These are phyloP conservation scores for Drosophila limbata DNA, from an alignment of 2,888 invertebrate species.

Conservation along the genomic window DNA sequence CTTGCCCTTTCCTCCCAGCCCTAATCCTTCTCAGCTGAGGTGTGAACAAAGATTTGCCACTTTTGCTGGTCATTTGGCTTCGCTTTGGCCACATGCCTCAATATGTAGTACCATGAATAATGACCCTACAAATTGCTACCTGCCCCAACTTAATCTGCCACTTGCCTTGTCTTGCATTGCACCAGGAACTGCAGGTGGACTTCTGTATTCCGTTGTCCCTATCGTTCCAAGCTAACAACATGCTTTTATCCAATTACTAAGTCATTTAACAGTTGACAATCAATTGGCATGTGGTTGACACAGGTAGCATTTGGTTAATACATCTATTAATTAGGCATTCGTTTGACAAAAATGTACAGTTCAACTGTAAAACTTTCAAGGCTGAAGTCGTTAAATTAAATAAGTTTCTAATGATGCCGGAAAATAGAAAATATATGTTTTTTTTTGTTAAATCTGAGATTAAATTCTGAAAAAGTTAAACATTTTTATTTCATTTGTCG, in stretches of 20 bases:
- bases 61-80: conserved; percentile 71
- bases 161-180: conserved; percentile 44
- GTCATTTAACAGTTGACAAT: conserved; percentile 71
- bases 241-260: conserved; percentile 71
- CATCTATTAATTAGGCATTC: neutral
- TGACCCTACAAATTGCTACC: conserved; percentile 72
- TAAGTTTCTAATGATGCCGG: neutral
- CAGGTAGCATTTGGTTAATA: conserved; percentile 31
- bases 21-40: conserved; percentile 35
- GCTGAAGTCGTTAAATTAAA: too few species aligned
- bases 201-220: conserved; percentile 34
- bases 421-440: neutral
- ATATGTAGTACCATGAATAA: conserved; percentile 70
- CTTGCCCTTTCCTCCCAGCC: neutral
- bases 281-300: conserved; percentile 61
- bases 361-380: neutral
- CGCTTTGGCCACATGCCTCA: conserved; percentile 53
- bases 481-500: neutral
- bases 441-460: too few species aligned
- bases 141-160: conserved; percentile 46
- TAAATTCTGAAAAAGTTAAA: too few species aligned
- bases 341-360: neutral
- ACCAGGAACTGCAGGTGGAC: conserved; percentile 35
- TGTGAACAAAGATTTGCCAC: conserved; percentile 82
- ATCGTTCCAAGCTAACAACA: conserved; percentile 54